Base-by-base conservation (phyloP, 2,888 invertebrate species). In the Argyra leucocephala region DNA sequence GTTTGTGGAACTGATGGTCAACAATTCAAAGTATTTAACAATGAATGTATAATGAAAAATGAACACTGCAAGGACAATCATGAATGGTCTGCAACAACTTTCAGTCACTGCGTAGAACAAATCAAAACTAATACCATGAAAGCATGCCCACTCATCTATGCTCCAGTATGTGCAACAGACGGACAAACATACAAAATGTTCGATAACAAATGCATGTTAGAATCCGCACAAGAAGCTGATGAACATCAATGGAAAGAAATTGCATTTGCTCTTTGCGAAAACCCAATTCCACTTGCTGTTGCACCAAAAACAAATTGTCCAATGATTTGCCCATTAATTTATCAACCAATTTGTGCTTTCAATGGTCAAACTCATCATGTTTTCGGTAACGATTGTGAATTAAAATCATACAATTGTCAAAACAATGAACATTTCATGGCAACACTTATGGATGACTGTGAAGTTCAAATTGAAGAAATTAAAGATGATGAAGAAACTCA, bases 1-100 rank as follows among this genome's bases (percentile, higher is more conserved):
- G 48, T 48, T 48, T 2, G 63, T 62, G 65, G 65, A 18, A 36
- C 24, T 21, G 48, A 65, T 48, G 63, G 65, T 9, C 2, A 63
- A 24, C n/a, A 48, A 12, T 57, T 26, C 22, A 59, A 48, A 63
- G 22, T 60, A 0, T 65, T 63, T 9, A 12, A 4, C 2, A 65
- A 65, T 31, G 6, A 22, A 0, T 65, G 65, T 57, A 1, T 60
- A 2, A 37, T 65, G 60, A 18, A 60, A 37, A 58, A 62, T 57
- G 60, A 63, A 60, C 37, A 48, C 23, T 65, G 65, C 31, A n/a
- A 31, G 10, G n/a, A 61, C 6, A n/a, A 31, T 18, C 9, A 48
- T 2, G 48, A 12, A 48, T 48, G 48, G 48, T 22, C 21, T 18
- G 10, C 7, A 31, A 9, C n/a, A 12, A 5, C 12, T 18, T 7